Evolutionary conservation across 2,113 vertebrate genomes (phyloP).

Genomic region (Tringa solitaria): DNA sequence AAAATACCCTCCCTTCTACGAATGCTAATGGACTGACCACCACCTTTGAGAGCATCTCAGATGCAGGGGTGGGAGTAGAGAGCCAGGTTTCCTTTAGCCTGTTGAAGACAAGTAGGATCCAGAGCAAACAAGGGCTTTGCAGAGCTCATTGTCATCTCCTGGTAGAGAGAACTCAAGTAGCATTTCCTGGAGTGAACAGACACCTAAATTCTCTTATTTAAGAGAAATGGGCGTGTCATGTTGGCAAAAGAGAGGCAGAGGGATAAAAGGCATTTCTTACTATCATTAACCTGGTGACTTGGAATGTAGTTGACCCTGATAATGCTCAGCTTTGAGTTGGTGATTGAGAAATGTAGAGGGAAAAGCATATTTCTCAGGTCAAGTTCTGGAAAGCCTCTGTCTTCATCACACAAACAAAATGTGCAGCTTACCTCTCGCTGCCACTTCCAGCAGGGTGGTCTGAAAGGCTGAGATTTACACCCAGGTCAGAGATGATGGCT

Average conservation of each 20-base stretch:
- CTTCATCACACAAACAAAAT: background rate
- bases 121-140: background rate
- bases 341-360: background rate
- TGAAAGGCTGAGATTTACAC: background rate
- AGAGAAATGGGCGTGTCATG: background rate
- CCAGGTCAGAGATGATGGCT: background rate
- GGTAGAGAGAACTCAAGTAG: background rate
- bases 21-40: background rate
- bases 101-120: background rate
- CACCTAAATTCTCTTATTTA: background rate
- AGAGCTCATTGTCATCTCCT: background rate
- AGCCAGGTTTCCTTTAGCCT: background rate
- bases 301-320: background rate
- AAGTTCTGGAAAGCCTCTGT: background rate
- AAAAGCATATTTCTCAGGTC: background rate
- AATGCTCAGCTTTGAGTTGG: accelerated
- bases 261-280: background rate
- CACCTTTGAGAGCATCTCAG: background rate
- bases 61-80: background rate
- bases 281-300: background rate
- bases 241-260: background rate
- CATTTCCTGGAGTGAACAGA: background rate
- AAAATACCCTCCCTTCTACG: background rate
- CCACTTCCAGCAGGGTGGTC: background rate
- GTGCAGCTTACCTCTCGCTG: background rate